Evolutionary conservation across 2,113 vertebrate species (phyloP).

Genomic region (Phoenicopterus ruber): DNA sequence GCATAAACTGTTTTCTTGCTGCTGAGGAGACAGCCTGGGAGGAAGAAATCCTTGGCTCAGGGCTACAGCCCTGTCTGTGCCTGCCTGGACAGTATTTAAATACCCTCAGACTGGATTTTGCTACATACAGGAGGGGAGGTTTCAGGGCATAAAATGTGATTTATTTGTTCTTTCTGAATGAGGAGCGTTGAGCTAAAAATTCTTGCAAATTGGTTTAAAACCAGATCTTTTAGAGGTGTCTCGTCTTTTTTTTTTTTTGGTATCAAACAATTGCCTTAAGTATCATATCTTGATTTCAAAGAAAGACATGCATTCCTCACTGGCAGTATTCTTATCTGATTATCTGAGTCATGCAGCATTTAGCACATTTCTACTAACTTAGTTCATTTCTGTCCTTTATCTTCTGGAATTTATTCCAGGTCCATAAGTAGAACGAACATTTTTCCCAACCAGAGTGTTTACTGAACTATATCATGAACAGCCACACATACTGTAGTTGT

Average conservation of each 20-base stretch:
- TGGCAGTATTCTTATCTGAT: background rate
- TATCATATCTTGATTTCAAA: background rate
- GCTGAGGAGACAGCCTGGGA: background rate
- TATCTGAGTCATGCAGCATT: background rate
- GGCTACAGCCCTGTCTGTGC: background rate
- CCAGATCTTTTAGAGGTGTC: background rate
- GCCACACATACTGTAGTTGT: background rate
- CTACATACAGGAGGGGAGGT: fast-evolving
- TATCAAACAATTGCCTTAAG: background rate
- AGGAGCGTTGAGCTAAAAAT: fast-evolving
- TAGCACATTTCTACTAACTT: background rate
- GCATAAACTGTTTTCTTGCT: background rate
- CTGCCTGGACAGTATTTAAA: background rate
- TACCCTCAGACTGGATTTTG: background rate
- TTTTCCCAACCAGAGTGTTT: background rate
- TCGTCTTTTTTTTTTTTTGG: fast-evolving
- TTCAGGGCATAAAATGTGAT: background rate
- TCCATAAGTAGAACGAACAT: background rate
- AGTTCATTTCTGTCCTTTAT: background rate
- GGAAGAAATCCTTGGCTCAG: background rate
- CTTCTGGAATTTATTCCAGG: background rate
- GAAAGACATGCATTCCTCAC: background rate
- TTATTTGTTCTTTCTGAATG: background rate
- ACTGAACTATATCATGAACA: background rate
- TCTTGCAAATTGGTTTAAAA: fast-evolving